phyloP scores from a whole-genome alignment of 1,140 invertebrate genomes.

The Oppia nitens region DNA sequence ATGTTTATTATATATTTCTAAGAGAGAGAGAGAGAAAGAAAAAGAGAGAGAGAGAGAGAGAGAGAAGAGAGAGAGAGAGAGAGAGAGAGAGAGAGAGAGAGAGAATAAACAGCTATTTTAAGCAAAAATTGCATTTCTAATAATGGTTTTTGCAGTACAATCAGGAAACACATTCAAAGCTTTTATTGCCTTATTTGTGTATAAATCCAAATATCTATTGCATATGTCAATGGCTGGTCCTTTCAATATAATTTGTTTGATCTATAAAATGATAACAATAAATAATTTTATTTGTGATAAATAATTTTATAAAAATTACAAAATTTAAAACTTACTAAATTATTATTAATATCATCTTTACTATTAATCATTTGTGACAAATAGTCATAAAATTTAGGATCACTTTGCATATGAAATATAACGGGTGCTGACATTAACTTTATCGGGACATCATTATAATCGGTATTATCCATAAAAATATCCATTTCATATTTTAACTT shows the following conservation, averaged over 20 bases:
- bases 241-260: not conserved
- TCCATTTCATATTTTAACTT: no score
- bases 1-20: no score
- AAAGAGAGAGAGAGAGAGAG: no score
- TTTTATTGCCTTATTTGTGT: slow-evolving; percentile 1
- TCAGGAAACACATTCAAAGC: not conserved
- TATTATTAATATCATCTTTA: no score
- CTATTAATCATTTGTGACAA: no score
- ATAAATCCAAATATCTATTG: not conserved
- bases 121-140: not conserved
- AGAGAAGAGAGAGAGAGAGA: no score
- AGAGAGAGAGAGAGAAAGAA: no score
- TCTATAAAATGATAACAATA: not conserved
- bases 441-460: not conserved
- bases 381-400: not conserved
- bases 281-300: no score
- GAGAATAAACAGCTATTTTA: no score
- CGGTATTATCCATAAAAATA: not conserved
- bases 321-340: no score
- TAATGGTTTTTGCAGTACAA: not conserved
- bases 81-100: no score
- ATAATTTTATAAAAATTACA: no score
- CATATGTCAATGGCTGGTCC: not conserved
- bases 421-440: not conserved
- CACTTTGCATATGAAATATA: not conserved